Evolutionary conservation across 2,113 vertebrate genomes (phyloP), one percentile per base, ranked within the genome.

Genomic region (Ictalurus punctatus): DNA sequence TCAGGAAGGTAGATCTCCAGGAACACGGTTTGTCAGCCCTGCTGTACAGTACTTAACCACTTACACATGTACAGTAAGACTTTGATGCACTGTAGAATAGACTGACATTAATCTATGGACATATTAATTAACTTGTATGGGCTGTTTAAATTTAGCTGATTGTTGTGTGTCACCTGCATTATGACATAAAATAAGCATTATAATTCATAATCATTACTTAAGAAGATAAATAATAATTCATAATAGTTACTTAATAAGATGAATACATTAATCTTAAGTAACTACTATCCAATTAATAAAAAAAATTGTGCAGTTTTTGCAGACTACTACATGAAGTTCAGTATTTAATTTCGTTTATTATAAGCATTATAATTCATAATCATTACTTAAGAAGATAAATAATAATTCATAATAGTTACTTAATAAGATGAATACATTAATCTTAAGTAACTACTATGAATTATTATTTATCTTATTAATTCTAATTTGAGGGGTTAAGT

Each of bases 161-260:
- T 74, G 59, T 65, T 88, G 40, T 91, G 80, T 87, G 80, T 87
- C 25, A 79, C 27, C 63, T 37, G 44, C 74, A 78, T 54, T 54
- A n/a, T 2, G 13, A 44, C 23, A n/a, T 27, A 16, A 54, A 25
- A 48, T 12, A 48, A 48, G 13, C 4, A 54, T 37, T 54, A n/a
- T 27, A 81, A 81, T 58, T 21, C 2, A 56, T 30, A 54, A 14
- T 54, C 7, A 19, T 78, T 48, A 52, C 3, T 34, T 82, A 58
- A 59, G 23, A 58, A 37, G 71, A 37, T n/a, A 27, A 78, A 27
- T 48, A 76, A 23, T 40, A 27, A 78, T 48, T 48, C 44, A 52
- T 23, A 76, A 8, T 25, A 78, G 61, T 59, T 59, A 59, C 58
- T 65, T 65, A 61, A 61, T 65, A 61, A 61, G 23, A 7, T 8